These are phyloP conservation scores for Girardinus metallicus DNA, from an alignment of 2,797 vertebrate species.

Conservation along the genomic window DNA sequence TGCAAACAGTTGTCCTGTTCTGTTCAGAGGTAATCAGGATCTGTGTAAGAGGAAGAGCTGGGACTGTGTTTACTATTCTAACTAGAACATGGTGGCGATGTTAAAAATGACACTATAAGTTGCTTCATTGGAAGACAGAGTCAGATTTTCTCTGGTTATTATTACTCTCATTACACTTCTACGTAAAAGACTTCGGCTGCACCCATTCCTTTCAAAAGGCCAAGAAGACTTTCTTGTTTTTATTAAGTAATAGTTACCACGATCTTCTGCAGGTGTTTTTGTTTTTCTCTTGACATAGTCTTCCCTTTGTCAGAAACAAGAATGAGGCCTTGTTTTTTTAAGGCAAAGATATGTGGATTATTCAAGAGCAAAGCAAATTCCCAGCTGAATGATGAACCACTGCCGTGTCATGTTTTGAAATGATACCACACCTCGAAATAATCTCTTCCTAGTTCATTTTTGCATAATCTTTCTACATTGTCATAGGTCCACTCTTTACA, in stretches of 20 bases:
- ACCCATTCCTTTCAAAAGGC: neutral
- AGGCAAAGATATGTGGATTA: neutral
- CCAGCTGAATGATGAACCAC: neutral
- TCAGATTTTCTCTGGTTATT: neutral
- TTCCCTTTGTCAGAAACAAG: neutral
- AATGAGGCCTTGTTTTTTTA: neutral
- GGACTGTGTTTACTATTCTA: conserved; percentile 14
- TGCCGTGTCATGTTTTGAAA: neutral
- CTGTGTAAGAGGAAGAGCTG: conserved; percentile 22
- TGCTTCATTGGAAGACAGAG: neutral
- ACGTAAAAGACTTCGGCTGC: neutral
- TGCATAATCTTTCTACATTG: neutral
- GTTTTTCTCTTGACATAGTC: neutral
- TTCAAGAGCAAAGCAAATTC: neutral
- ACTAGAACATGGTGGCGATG: conserved; percentile 18
- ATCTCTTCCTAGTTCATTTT: neutral
- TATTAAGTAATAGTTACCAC: too few relatives aligned
- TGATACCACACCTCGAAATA: neutral
- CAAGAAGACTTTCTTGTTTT: conserved; percentile 1
- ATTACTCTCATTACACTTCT: neutral
- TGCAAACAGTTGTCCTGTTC: conserved; percentile 9
- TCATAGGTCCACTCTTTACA: neutral
- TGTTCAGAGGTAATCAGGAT: conserved; percentile 1
- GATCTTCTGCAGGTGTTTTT: neutral
- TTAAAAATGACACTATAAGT: conserved; percentile 43